A percentile compares a stretch with the other conserved stretches of the same genome.
Conservation (phyloP, 2,113 vertebrate genomes). For the Paradoxurus hermaphroditus region DNA sequence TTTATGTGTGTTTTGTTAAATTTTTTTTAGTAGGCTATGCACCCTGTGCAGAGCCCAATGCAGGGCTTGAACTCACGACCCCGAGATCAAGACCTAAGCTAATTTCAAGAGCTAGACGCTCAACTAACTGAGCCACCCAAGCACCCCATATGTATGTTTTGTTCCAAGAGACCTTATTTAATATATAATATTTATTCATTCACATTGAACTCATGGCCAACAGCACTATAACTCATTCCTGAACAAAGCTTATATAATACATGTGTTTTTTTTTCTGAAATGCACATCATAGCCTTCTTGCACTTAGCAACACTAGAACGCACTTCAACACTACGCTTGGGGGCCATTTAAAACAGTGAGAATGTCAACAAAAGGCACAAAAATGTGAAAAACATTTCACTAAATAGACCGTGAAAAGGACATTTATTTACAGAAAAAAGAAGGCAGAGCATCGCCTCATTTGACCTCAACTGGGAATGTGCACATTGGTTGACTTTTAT, state of each 20-base stretch:
- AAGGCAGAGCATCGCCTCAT: neutral
- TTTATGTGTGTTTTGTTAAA: neutral
- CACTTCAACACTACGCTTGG: neutral
- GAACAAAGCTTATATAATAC: neutral
- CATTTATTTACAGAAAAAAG: neutral
- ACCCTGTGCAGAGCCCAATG: too few relatives aligned
- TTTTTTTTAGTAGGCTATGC: too few relatives aligned
- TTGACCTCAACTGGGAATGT: neutral
- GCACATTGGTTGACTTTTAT: neutral
- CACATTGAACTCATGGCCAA: neutral
- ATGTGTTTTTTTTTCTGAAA: neutral
- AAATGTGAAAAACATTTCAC: neutral
- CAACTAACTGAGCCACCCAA: too few relatives aligned
- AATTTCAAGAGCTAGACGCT: too few relatives aligned
- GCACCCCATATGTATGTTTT: neutral
- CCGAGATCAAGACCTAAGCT: too few relatives aligned
- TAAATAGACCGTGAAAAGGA: neutral
- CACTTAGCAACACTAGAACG: neutral
- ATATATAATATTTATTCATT: neutral
- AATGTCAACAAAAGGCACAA: neutral
- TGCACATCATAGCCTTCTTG: neutral
- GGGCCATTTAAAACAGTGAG: neutral
- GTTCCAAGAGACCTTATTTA: neutral
- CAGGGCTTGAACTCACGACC: too few relatives aligned
- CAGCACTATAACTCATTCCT: neutral